phyloP scores from a whole-genome alignment of 1,140 invertebrate species.

The Marisa cornuarietis region DNA sequence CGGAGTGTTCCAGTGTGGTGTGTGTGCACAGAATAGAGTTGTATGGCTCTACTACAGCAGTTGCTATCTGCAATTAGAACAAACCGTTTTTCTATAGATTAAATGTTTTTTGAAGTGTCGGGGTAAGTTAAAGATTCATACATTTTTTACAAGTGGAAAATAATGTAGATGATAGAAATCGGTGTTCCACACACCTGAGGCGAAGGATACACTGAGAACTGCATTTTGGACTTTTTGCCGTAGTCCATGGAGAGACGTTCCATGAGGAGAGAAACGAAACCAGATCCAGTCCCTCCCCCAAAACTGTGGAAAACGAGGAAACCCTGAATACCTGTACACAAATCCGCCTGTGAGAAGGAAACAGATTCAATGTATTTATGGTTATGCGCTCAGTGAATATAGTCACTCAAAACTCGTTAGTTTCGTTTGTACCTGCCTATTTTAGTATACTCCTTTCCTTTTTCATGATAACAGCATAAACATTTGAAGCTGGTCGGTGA shows the following conservation, averaged over 20 bases:
- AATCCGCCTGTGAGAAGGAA: slow-evolving; percentile 39
- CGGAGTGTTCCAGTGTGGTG: slow-evolving; percentile 66
- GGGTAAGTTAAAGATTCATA: no score
- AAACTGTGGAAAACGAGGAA: slow-evolving; percentile 33
- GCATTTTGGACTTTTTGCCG: slow-evolving; percentile 78
- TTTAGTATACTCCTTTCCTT: no score
- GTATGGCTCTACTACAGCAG: slow-evolving; percentile 67
- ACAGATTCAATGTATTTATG: no score
- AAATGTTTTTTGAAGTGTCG: no score
- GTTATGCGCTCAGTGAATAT: no score
- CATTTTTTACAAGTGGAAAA: background rate
- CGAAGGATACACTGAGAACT: slow-evolving; percentile 61
- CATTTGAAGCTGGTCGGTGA: no score
- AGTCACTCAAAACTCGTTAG: no score
- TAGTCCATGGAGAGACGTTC: slow-evolving; percentile 83
- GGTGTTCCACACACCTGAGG: slow-evolving; percentile 52
- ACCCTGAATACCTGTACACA: slow-evolving; percentile 40
- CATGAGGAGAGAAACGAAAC: slow-evolving; percentile 87
- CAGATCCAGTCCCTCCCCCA: slow-evolving; percentile 71
- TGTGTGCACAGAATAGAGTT: slow-evolving; percentile 67
- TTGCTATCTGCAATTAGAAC: slow-evolving; percentile 61
- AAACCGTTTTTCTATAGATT: no score
- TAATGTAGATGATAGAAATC: background rate
- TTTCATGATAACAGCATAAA: no score
- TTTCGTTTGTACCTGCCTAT: no score